Evolutionary conservation across 2,888 invertebrate genomes (phyloP), one percentile per base, ranked within the genome.

Genomic region (Tenthredo scrophulariae): DNA sequence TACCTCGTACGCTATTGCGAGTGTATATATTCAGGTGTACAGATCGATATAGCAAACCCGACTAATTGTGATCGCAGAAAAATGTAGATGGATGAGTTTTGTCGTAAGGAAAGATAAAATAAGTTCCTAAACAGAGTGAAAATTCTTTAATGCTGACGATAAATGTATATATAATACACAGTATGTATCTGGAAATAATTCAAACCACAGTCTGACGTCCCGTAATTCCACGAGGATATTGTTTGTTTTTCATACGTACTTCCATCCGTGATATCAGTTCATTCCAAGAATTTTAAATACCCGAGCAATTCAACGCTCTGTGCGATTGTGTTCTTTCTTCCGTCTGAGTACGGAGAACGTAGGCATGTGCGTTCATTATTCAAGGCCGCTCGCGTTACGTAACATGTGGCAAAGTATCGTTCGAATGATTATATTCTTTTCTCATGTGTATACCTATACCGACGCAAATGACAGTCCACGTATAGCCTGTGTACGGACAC

Each of bases 371-470:
- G 43, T 77, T 18, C 54, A 22, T 50, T 29, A 9, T 77, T 77
- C 50, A 77, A 77, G 50, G 75, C 46, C 75, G 75, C n/a, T 77
- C 26, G 26, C 18, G 72, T 74, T 77, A 29, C 77, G 77, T 54
- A 77, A 77, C 18, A 33, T 54, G n/a, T 40, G 15, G 77, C 54
- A 54, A 29, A 54, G 50, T 29, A 77, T 46, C 75, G 75, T 75
- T 75, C 10, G 4, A 75, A 75, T n/a, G 46, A 75, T 40, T 22
- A 22, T 40, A 40, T 72, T 40, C 18, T 72, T 72, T 72, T 33
- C 22, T 72, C 37, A 2, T n/a, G 15, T n/a, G n/a, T n/a, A n/a
- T 15, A 43, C 4, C 2, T 22, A 40, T 46, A 40, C 6, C 46
- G 46, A 22, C 46, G 43, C 22, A 75, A 70, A 26, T 26, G 72